phyloP scores from a whole-genome alignment of 2,113 vertebrate species.

The Otis tarda region DNA sequence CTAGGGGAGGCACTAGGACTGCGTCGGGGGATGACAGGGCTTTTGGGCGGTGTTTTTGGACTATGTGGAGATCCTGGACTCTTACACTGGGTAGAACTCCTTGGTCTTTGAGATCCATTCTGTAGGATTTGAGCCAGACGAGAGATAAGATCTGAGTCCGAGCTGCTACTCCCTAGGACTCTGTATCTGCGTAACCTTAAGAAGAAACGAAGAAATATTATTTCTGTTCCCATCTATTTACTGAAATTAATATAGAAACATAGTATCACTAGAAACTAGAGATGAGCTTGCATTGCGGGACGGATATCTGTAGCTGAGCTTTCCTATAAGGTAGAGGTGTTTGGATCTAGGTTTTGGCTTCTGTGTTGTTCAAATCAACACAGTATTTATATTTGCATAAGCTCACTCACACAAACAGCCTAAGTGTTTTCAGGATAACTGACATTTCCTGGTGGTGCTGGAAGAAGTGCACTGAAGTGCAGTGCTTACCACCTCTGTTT shows the following conservation, averaged over 20 bases:
- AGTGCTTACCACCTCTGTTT: background rate
- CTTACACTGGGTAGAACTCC: slow-evolving; percentile 81
- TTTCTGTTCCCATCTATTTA: slow-evolving; percentile 22
- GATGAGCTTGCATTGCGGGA: background rate
- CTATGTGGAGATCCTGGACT: slow-evolving; percentile 83
- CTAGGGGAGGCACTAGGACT: slow-evolving; percentile 94
- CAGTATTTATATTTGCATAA: background rate
- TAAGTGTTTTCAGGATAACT: background rate
- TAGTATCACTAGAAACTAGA: background rate
- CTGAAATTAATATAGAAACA: background rate
- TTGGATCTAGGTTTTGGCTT: background rate
- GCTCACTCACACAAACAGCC: background rate
- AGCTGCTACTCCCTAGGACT: slow-evolving; percentile 90
- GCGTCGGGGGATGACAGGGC: slow-evolving; percentile 86
- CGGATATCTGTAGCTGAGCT: background rate
- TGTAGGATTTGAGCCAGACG: slow-evolving; percentile 96
- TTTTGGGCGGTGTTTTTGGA: slow-evolving; percentile 87
- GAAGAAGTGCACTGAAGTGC: background rate
- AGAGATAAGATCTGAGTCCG: slow-evolving; percentile 93
- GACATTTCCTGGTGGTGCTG: background rate
- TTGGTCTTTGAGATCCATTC: slow-evolving; percentile 83
- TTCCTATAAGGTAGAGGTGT: background rate
- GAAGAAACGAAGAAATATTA: slow-evolving; percentile 66
- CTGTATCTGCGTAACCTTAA: slow-evolving; percentile 88
- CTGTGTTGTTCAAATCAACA: background rate